A percentile compares a stretch with the other conserved stretches of the same genome.
These are phyloP conservation scores for Sesia apiformis DNA, from an alignment of 2,888 invertebrate genomes.

Conservation along the genomic window DNA sequence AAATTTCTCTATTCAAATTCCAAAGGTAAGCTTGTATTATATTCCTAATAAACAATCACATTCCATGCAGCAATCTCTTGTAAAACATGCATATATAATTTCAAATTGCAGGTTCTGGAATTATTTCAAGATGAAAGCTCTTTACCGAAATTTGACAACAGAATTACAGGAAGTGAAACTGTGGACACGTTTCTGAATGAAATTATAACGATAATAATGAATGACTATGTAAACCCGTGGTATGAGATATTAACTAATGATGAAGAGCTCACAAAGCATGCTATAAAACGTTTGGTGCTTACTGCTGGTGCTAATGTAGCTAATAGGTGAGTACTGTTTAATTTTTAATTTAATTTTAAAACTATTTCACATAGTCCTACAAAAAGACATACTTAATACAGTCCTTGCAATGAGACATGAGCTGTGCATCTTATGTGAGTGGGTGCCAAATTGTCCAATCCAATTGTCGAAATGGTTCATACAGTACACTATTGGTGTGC, in stretches of 20 bases:
- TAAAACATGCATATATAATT: background rate
- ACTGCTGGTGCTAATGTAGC: slow-evolving; percentile 77
- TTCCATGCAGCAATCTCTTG: background rate
- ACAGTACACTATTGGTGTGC: no score
- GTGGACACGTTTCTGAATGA: slow-evolving; percentile 91
- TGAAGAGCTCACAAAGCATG: slow-evolving; percentile 80
- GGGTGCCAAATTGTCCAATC: no score
- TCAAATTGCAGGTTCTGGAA: slow-evolving; percentile 42
- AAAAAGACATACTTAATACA: no score
- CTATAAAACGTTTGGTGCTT: slow-evolving; percentile 80
- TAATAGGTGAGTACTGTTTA: slow-evolving; percentile 78
- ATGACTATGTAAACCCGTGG: slow-evolving; percentile 89
- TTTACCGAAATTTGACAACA: slow-evolving; percentile 52
- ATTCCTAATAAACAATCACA: background rate
- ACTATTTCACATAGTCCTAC: no score
- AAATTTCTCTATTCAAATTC: slow-evolving; percentile 53
- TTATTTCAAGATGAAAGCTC: slow-evolving; percentile 36
- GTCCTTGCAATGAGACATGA: no score
- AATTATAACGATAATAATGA: slow-evolving; percentile 85
- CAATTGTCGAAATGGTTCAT: no score
- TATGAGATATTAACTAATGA: slow-evolving; percentile 80
- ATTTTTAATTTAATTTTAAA: no score
- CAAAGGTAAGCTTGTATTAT: slow-evolving; percentile 31
- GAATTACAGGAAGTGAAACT: slow-evolving; percentile 88
- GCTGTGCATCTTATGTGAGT: no score